Evolutionary conservation across 2,797 vertebrate genomes (phyloP), one percentile per base, ranked within the genome.

Genomic region (Intellagama lesueurii): DNA sequence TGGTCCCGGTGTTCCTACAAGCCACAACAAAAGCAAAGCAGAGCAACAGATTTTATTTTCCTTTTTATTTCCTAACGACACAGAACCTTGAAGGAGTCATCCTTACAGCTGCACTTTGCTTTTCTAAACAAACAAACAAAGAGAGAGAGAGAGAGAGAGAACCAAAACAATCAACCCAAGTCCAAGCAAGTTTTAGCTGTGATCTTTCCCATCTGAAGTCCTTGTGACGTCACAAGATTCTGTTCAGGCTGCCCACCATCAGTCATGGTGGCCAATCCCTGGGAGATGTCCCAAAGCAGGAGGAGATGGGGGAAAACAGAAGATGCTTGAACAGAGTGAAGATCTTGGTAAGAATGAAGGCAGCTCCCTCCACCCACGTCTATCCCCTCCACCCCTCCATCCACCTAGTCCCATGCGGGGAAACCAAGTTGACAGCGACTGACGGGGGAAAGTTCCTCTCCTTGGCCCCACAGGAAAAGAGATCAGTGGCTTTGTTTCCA

Each of bases 51-150:
- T 96, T 94, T 94, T 85, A 60, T 73, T 73, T 17, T 94, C 30
- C 8, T 40, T 81, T 64, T 81, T 32, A 7, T 64, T 56, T 64
- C 8, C 30, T 30, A 47, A 32, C 52, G 47, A 72, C 6, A 96
- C 90, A 96, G 47, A 77, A 70, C 56, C 60, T 82, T 17, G 12
- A 96, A 96, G 96, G 96, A 97, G 90, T 94, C 95, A 93, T 94
- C 96, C 96, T 94, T 95, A 92, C 95, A 95, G 96, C 95, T 96
- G 94, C 96, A 95, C 94, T 96, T 96, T 96, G 94, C 92, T 96
- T 97, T 95, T 88, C 32, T 5, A 47, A 78, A 49, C 22, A 90
- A 94, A 90, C 78, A 87, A 83, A 85, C 28, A 52, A 76, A 60
- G 86, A 85, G 83, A 40, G 40, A 40, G 14, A 56, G 52, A 56